phyloP scores from a whole-genome alignment of 2,888 invertebrate species.

The Tuta absoluta region DNA sequence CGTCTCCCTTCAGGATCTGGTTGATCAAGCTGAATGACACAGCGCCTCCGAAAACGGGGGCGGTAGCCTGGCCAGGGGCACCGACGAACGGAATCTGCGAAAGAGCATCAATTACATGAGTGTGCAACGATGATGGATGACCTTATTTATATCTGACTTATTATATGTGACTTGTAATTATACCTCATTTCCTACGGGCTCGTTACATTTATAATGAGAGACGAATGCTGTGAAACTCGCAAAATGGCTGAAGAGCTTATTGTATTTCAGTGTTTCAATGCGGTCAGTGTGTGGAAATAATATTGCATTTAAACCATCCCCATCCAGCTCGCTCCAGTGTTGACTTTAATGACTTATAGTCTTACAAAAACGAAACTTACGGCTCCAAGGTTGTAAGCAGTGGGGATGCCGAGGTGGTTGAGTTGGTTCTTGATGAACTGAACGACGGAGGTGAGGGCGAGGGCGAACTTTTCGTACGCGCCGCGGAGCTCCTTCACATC shows the following conservation, averaged over 20 bases:
- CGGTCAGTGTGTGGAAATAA: too few relatives aligned
- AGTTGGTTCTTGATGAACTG: conserved; percentile 66
- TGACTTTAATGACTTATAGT: neutral
- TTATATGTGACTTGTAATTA: too few relatives aligned
- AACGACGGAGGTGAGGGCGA: conserved; percentile 80
- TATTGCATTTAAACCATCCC: too few relatives aligned
- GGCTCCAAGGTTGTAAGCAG: conserved; percentile 45
- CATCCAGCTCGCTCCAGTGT: too few relatives aligned
- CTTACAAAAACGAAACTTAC: conserved; percentile 46
- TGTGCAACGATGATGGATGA: too few relatives aligned
- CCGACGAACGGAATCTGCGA: conserved; percentile 46
- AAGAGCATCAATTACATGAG: too few relatives aligned
- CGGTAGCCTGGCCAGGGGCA: conserved; percentile 42
- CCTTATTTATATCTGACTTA: too few relatives aligned
- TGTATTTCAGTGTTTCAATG: too few relatives aligned
- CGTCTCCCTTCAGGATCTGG: conserved; percentile 81
- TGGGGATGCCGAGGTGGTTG: conserved; percentile 52
- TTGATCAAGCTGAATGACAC: conserved; percentile 83
- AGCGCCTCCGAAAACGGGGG: conserved; percentile 81
- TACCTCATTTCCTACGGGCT: too few relatives aligned
- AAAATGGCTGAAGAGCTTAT: too few relatives aligned
- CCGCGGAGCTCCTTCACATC: conserved; percentile 83
- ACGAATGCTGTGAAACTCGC: too few relatives aligned
- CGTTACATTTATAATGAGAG: too few relatives aligned
- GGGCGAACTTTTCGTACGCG: conserved; percentile 80